Conservation (phyloP, 2,113 vertebrate species). For the Alligator mississippiensis region DNA sequence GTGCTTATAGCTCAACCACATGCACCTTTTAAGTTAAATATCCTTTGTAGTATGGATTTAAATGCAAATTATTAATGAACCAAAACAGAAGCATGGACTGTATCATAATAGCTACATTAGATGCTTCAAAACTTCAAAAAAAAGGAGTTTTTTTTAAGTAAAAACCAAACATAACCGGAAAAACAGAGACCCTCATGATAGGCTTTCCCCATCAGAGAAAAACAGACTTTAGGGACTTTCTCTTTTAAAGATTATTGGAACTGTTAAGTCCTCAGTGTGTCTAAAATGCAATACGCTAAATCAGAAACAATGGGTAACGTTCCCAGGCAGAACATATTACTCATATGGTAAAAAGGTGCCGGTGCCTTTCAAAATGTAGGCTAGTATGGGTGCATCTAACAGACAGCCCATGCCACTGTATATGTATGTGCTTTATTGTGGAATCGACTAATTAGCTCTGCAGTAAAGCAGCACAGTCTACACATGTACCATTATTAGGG, state of each 20-base stretch:
- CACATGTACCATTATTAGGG: too few relatives aligned
- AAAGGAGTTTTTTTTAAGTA: not conserved
- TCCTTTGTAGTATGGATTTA: not conserved
- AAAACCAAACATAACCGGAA: not conserved
- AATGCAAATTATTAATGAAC: conserved; percentile 1
- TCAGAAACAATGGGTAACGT: not conserved
- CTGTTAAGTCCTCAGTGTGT: not conserved
- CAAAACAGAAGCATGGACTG: not conserved
- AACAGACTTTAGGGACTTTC: not conserved
- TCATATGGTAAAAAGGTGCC: not conserved
- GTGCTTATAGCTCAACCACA: too few relatives aligned
- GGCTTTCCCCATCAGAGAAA: not conserved
- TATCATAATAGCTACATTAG: not conserved
- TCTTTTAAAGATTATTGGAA: not conserved
- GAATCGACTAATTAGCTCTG: too few relatives aligned
- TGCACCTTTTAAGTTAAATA: not conserved
- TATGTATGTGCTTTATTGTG: too few relatives aligned
- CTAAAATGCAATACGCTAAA: not conserved
- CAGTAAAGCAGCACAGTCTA: too few relatives aligned
- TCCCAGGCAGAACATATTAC: not conserved
- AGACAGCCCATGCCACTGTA: not conserved
- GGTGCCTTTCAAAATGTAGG: not conserved
- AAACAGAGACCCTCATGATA: not conserved
- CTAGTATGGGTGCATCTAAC: not conserved
- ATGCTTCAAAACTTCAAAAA: not conserved